Conservation (phyloP, 2,888 invertebrate genomes). For the Athalia circularis region DNA sequence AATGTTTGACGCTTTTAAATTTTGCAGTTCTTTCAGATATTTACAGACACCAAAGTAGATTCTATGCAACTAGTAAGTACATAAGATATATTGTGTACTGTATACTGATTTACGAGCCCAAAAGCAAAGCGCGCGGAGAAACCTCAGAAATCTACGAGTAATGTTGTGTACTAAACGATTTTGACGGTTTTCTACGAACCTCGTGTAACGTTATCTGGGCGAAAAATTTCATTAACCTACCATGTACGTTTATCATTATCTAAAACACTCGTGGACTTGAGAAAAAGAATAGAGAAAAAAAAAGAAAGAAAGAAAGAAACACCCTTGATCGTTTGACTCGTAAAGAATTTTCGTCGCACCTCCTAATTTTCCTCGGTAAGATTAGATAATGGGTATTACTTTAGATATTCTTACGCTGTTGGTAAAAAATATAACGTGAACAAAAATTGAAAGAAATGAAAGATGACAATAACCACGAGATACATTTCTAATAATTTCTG, state of each 20-base stretch:
- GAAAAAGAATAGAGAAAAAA: background rate
- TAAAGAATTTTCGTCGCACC: background rate
- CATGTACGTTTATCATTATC: conserved; percentile 7
- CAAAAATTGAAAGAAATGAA: no score
- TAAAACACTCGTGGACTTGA: background rate
- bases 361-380: background rate
- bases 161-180: background rate
- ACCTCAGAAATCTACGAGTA: background rate
- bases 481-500: no score
- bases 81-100: background rate
- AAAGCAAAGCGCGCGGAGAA: background rate
- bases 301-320: background rate
- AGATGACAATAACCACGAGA: no score
- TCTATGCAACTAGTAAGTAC: background rate
- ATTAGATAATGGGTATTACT: background rate
- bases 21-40: background rate
- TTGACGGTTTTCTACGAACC: background rate
- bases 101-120: conserved; percentile 8
- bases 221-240: conserved; percentile 11
- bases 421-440: background rate
- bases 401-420: conserved; percentile 4
- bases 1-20: conserved; percentile 8
- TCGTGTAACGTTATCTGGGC: background rate
- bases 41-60: background rate
- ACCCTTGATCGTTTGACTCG: background rate